A percentile compares a stretch with the other conserved stretches of the same genome.
phyloP scores from a whole-genome alignment of 2,797 vertebrate species.

The Novumbra hubbsi region DNA sequence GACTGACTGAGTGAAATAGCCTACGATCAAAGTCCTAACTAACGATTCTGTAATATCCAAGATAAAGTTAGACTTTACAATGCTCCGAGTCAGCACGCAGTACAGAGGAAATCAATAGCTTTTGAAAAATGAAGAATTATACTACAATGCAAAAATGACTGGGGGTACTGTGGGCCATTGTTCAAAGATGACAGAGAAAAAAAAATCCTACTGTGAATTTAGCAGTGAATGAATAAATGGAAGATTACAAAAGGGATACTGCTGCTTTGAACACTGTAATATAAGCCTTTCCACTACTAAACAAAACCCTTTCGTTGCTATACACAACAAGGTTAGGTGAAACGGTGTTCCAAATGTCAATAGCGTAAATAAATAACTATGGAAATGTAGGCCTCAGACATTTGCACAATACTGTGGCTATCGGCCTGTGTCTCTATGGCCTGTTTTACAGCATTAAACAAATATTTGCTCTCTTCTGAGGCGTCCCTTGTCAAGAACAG shows the following conservation, averaged over 20 bases:
- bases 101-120: neutral
- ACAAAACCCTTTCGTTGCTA: neutral
- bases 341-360: neutral
- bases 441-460: neutral
- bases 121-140: neutral
- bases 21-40: conserved; percentile 59
- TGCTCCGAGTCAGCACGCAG: neutral
- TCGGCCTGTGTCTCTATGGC: neutral
- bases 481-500: neutral
- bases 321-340: neutral
- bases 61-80: conserved; percentile 18
- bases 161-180: neutral
- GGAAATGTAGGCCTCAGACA: too few species aligned
- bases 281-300: neutral
- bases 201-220: neutral
- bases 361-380: too few species aligned
- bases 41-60: conserved; percentile 49
- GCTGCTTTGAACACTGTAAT: neutral
- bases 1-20: conserved; percentile 52
- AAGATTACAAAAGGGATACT: neutral
- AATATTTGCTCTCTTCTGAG: neutral
- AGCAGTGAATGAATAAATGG: neutral
- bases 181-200: neutral
- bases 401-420: too few species aligned
- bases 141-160: neutral